Conservation (phyloP, 2,888 invertebrate species). For the Masnerella sp. region DNA sequence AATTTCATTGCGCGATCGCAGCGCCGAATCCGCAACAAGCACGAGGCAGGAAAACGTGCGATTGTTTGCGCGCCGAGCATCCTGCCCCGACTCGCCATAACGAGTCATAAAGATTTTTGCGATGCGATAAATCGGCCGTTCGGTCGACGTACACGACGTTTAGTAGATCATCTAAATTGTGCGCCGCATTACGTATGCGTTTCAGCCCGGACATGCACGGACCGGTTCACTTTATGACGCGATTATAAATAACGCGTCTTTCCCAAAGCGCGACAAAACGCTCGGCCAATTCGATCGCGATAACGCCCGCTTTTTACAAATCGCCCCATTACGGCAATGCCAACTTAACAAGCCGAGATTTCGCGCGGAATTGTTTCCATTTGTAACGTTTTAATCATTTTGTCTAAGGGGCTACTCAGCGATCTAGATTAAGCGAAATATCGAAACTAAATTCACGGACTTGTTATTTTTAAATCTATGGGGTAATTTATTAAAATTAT, state of each 20-base stretch:
- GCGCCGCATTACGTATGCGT: constrained; percentile 55
- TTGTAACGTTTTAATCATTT: too few relatives aligned
- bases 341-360: constrained; percentile 12
- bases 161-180: constrained; percentile 66
- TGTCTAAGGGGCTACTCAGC: too few relatives aligned
- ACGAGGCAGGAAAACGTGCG: constrained; percentile 57
- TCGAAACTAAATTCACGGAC: too few relatives aligned
- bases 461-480: too few relatives aligned
- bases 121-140: constrained; percentile 68
- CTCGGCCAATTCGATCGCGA: constrained; percentile 27
- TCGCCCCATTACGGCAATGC: constrained; percentile 23
- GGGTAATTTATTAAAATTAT: too few relatives aligned
- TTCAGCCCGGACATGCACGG: constrained; percentile 36
- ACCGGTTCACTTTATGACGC: constrained; percentile 41
- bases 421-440: too few relatives aligned
- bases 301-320: constrained; percentile 30
- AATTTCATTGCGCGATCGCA: constrained; percentile 58
- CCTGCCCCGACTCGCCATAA: constrained; percentile 59
- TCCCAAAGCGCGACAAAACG: constrained; percentile 49
- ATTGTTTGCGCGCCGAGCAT: constrained; percentile 61
- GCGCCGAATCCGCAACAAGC: constrained; percentile 52
- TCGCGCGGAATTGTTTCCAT: neutral
- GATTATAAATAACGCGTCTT: constrained; percentile 51
- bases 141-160: constrained; percentile 68
- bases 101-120: constrained; percentile 67